phyloP scores from a whole-genome alignment of 2,113 vertebrate genomes.

The Alouatta palliata region DNA sequence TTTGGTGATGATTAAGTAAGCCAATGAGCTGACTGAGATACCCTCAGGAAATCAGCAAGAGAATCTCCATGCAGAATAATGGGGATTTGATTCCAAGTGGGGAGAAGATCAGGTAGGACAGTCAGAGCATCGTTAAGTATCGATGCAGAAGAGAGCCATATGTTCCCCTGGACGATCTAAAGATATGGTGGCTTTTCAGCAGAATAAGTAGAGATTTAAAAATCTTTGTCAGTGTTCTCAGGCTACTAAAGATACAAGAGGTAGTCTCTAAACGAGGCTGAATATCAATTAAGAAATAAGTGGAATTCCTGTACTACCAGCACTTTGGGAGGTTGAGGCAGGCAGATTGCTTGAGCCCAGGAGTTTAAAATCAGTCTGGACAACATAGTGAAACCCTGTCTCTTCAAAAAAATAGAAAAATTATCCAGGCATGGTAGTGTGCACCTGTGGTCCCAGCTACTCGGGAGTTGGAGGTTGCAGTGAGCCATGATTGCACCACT shows the following conservation, averaged over 20 bases:
- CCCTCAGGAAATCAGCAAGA: neutral
- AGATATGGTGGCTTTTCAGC: neutral
- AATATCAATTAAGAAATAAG: constrained; percentile 50
- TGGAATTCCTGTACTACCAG: no score
- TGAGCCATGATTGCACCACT: neutral
- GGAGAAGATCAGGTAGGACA: neutral
- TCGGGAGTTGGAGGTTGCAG: neutral
- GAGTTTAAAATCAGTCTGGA: no score
- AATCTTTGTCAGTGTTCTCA: neutral
- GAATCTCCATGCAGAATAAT: neutral
- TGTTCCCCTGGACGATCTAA: neutral
- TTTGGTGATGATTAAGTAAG: neutral
- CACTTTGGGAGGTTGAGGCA: no score
- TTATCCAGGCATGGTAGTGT: no score
- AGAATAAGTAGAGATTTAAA: neutral
- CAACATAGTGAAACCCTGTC: no score
- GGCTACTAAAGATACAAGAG: neutral
- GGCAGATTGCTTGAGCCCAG: no score
- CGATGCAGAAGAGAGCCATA: neutral
- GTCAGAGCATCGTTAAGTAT: neutral
- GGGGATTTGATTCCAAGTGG: neutral
- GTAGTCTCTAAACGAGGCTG: neutral
- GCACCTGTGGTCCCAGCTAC: no score
- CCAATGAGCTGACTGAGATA: neutral
- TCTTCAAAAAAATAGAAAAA: no score